phyloP scores from a whole-genome alignment of 2,888 invertebrate species.

The Hanleya hanleyi region DNA sequence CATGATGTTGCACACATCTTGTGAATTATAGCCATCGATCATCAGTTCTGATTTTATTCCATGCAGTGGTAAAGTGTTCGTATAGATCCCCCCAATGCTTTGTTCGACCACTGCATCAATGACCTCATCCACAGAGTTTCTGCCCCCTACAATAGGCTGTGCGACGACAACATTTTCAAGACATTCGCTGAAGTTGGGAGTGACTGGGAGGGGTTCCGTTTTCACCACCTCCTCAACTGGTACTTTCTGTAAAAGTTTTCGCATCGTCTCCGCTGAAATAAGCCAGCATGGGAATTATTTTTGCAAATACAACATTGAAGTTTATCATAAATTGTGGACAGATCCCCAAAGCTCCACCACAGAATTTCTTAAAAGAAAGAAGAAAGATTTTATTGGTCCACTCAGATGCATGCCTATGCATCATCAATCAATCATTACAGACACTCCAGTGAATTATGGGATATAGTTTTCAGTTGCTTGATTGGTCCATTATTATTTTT shows the following conservation, averaged over 20 bases:
- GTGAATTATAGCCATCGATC: background rate
- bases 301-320: background rate
- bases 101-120: background rate
- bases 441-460: no score
- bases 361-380: no score
- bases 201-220: background rate
- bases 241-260: background rate
- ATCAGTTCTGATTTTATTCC: background rate
- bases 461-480: no score
- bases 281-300: no score
- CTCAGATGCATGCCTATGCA: no score
- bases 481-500: no score
- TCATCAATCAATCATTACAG: no score
- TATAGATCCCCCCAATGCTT: background rate
- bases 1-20: background rate
- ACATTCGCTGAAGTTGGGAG: background rate
- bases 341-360: no score
- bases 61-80: background rate
- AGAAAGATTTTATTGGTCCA: no score
- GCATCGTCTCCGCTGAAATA: background rate
- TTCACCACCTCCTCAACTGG: background rate
- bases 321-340: background rate
- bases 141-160: no score
- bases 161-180: no score
- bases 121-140: background rate